Base-by-base conservation (phyloP, 2,888 invertebrate species). In the Drosophila paucipuncta region DNA sequence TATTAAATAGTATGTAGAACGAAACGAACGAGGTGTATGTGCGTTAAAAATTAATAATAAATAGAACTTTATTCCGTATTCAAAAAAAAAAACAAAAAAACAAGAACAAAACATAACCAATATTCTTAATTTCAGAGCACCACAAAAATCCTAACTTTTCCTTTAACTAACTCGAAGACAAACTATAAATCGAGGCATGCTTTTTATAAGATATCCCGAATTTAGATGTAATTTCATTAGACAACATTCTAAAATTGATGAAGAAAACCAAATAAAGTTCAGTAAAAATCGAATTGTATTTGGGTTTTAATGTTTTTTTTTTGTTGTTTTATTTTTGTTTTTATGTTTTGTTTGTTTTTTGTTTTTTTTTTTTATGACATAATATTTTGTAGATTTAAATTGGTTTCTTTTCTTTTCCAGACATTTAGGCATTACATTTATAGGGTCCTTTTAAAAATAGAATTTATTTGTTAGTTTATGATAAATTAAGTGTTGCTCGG, bases 1-100 rank as follows among this genome's bases (percentile, higher is more conserved):
- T 87, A 89, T 89, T 86, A 89, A 86, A 81, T 86, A 89, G 85
- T 88, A 65, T 88, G 81, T 86, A 86, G 89, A 78, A 64, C 47
- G 73, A 76, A 61, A 65, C 47, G 55, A 35, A 13, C 61, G 68
- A 63, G 64, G 85, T 85, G 83, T 89, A 73, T 88, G 86, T 86
- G 84, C 82, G 89, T 85, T 85, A 81, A 87, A 89, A 78, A 77
- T 89, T 81, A 71, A 83, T 82, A 85, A 87, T 85, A 87, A 85
- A 85, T 82, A 84, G 62, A 79, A 80, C 74, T 89, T 85, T 85
- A 85, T 89, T 85, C 85, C 85, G 59, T 79, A 85, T 87, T 89
- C 68, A 59, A 78, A 66, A 67, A 16, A 4, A 53, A 13, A 3
- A 4, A 33, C 22, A 25, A 6, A 11, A 22, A 6, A 43, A 11